phyloP scores from a whole-genome alignment of 2,113 vertebrate genomes.

The Garra rufa region DNA sequence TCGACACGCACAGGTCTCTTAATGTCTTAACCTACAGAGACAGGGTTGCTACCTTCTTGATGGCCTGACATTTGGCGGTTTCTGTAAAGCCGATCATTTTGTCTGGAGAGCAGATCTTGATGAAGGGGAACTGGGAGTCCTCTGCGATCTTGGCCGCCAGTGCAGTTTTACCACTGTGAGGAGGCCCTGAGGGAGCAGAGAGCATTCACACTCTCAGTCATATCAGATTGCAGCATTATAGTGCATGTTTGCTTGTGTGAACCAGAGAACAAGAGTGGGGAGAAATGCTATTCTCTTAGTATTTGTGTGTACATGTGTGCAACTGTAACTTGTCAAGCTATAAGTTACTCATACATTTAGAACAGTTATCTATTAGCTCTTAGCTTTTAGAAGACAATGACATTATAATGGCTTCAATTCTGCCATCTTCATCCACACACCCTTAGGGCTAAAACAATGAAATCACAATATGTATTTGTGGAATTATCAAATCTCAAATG shows the following conservation, averaged over 20 bases:
- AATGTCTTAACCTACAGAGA: background rate
- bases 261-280: background rate
- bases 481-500: background rate
- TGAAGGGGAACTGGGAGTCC: slow-evolving; percentile 96
- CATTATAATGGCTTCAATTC: too few species aligned
- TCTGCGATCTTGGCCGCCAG: slow-evolving; percentile 94
- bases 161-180: slow-evolving; percentile 94
- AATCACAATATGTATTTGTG: background rate
- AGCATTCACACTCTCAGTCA: background rate
- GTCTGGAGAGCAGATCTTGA: slow-evolving; percentile 98
- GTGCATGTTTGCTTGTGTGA: slow-evolving; percentile 19
- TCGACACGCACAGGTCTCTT: background rate
- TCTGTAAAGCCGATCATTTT: slow-evolving; percentile 98
- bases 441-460: background rate
- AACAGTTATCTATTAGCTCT: background rate
- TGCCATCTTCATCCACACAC: background rate
- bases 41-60: slow-evolving; percentile 87
- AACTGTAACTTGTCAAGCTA: background rate
- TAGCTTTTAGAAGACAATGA: too few species aligned
- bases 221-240: slow-evolving; percentile 21
- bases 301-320: background rate
- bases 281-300: background rate
- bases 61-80: slow-evolving; percentile 96
- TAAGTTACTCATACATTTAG: background rate
- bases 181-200: slow-evolving; percentile 79